Conservation (phyloP, 1,140 invertebrate species). For the Latrodectus geometricus region DNA sequence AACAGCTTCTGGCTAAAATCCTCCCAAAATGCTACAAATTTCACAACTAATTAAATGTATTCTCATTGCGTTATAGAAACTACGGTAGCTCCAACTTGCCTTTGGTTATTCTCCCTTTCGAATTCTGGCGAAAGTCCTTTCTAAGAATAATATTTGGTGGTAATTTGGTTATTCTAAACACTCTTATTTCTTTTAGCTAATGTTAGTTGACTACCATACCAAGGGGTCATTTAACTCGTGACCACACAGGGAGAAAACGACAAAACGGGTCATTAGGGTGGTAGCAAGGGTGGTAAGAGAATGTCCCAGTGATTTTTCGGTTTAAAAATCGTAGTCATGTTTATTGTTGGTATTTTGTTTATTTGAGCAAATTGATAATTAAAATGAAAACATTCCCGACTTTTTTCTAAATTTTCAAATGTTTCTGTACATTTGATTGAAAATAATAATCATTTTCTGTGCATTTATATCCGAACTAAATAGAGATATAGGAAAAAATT, state of each 20-base stretch:
- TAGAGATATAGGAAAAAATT: neutral
- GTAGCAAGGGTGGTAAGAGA: neutral
- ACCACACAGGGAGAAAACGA: constrained; percentile 36
- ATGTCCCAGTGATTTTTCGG: neutral
- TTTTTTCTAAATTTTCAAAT: too few species aligned
- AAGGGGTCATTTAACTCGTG: constrained; percentile 39
- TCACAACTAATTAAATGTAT: constrained; percentile 36
- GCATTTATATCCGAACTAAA: neutral
- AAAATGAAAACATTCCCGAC: neutral
- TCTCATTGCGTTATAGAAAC: constrained; percentile 6
- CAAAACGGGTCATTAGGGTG: neutral
- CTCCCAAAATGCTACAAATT: neutral
- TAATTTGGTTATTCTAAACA: too few species aligned
- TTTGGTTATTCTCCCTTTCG: neutral
- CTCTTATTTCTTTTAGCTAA: constrained; percentile 24
- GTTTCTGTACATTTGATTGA: too few species aligned
- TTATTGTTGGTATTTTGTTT: neutral
- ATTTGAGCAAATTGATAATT: neutral
- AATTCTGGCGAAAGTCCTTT: neutral
- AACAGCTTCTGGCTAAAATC: constrained; percentile 34
- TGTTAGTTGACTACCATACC: constrained; percentile 15
- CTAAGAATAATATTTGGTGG: constrained; percentile 1
- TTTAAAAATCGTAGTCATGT: neutral
- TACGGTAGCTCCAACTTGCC: neutral
- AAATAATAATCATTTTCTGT: neutral